phyloP scores from a whole-genome alignment of 1,140 invertebrate genomes.

The Temnothorax curvispinosus region DNA sequence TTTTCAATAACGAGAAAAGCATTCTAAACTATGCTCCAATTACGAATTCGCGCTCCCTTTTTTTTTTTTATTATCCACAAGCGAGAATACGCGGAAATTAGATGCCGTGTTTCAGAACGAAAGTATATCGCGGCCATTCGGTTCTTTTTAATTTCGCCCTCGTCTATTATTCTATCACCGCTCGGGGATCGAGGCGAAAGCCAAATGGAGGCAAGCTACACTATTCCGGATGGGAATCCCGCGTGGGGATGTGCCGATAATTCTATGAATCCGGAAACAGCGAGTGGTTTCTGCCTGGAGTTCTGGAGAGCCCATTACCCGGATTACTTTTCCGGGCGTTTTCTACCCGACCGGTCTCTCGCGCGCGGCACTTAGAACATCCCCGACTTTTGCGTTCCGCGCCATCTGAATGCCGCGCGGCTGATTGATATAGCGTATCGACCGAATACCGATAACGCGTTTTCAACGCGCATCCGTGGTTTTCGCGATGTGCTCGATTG shows the following conservation, averaged over 20 bases:
- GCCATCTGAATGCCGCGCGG: constrained; percentile 10
- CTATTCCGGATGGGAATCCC: constrained; percentile 48
- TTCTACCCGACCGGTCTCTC: constrained; percentile 58
- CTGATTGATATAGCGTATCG: constrained; percentile 55
- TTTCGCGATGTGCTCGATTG: constrained; percentile 7
- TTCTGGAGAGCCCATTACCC: constrained; percentile 74
- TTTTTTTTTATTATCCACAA: not conserved
- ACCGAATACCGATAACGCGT: not conserved
- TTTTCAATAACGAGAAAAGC: not conserved
- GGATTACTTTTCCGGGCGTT: constrained; percentile 75
- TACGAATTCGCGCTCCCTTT: not conserved
- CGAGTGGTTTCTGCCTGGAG: constrained; percentile 38
- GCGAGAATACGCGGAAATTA: constrained; percentile 38
- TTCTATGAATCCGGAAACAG: constrained; percentile 73
- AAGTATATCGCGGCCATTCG: constrained; percentile 42
- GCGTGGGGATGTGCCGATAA: constrained; percentile 70
- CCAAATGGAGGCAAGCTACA: constrained; percentile 43
- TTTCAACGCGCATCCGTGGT: constrained; percentile 18
- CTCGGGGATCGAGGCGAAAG: constrained; percentile 46
- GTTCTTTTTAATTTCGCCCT: constrained; percentile 57
- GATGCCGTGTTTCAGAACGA: constrained; percentile 19
- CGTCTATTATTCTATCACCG: constrained; percentile 54
- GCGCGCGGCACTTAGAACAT: constrained; percentile 48
- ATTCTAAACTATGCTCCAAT: not conserved
- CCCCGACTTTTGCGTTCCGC: constrained; percentile 13